Base-by-base conservation (phyloP, 2,113 vertebrate genomes). In the Sorex araneus region DNA sequence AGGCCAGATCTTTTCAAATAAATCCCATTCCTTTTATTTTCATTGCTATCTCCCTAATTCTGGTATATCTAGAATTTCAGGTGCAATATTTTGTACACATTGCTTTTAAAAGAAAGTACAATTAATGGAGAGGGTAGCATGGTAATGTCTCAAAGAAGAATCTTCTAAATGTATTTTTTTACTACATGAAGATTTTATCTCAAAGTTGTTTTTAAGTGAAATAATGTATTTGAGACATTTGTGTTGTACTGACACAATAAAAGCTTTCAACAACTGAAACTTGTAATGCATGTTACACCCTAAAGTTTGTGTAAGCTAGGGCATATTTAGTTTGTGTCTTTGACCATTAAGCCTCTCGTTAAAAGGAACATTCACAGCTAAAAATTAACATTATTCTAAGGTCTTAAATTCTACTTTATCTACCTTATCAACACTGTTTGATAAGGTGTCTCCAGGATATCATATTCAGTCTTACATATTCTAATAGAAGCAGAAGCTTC, bases 51-150 rank as follows among this genome's bases (percentile, higher is more conserved):
- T 54, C 8, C 40, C 0, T 40, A n/a, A 15, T 10, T 34, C 16
- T 0, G 7, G 13, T 30, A 1, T 0, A 10, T 63, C 40, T 45
- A 7, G 50, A 21, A 4, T 2, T 0, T 16, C 15, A 43, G 64
- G 28, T 47, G 10, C 18, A n/a, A 3, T 8, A 2, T 15, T 8
- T 50, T 18, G 34, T 60, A 27, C n/a, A 69, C 57, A 6, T 2
- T 23, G 4, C 18, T 1, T 9, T 10, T 43, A 16, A 63, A 70
- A 47, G 66, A 34, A 66, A 64, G 28, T 19, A 4, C 6, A 18
- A 30, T 23, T 2, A 80, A 47, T 40, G 69, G 79, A 7, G 79
- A 7, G 30, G 6, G 54, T 79, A 36, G 15, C 6, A 21, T 2
- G 27, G 45, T 21, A 11, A 23, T 28, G 28, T 87, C 28, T 34